Conservation (phyloP, 2,797 vertebrate genomes). For the Coregonus sp. region DNA sequence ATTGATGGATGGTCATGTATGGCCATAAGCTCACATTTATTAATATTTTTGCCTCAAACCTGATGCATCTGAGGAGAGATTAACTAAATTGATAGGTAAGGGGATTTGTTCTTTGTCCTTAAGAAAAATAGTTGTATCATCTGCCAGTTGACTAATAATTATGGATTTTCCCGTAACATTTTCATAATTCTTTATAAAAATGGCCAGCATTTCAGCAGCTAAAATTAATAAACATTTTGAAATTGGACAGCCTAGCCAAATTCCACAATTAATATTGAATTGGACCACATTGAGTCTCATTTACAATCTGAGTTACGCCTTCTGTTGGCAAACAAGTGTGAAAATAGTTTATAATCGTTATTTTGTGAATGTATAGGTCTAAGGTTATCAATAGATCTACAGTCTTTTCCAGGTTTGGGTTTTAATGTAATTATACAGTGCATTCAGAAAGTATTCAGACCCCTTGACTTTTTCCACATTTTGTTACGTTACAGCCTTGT, state of each 20-base stretch:
- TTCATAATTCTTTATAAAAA: background rate
- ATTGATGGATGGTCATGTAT: background rate
- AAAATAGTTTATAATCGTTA: constrained; percentile 5
- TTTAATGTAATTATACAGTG: background rate
- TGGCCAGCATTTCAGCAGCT: background rate
- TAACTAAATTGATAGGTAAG: background rate
- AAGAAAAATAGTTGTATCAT: background rate
- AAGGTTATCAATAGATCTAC: background rate
- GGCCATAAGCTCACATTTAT: constrained; percentile 11
- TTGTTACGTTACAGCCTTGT: too few relatives aligned
- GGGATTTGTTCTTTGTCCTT: constrained; percentile 2
- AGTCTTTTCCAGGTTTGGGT: constrained; percentile 3
- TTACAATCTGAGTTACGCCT: too few relatives aligned
- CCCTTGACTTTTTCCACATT: too few relatives aligned
- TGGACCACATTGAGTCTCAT: too few relatives aligned
- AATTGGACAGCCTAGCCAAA: constrained; percentile 2
- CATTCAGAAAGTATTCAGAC: too few relatives aligned
- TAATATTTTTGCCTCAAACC: background rate
- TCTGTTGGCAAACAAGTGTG: background rate
- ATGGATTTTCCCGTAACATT: background rate
- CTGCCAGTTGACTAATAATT: constrained; percentile 1
- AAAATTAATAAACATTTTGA: constrained; percentile 1
- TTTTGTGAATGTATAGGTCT: constrained; percentile 10
- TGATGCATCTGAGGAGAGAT: constrained; percentile 7
- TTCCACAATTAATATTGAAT: background rate